Evolutionary conservation across 2,888 invertebrate genomes (phyloP).

Genomic region (Plemyria rubiginata): DNA sequence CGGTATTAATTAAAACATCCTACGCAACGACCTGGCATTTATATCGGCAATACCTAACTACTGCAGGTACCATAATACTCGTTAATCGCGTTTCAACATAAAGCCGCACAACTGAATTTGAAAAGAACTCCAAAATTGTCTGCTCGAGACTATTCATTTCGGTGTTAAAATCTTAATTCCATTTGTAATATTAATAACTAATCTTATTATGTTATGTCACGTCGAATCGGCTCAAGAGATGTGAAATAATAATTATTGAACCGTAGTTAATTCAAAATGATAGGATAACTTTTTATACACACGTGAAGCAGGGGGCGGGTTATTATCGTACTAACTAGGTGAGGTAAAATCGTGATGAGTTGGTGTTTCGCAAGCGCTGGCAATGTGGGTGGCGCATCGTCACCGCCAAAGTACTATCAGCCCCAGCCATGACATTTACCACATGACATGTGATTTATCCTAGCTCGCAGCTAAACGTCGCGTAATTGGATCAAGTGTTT

Average conservation of each 20-base stretch:
- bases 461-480: conserved; percentile 26
- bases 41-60: conserved; percentile 2
- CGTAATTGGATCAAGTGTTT: conserved; percentile 35
- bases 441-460: conserved; percentile 33
- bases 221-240: neutral
- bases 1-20: conserved; percentile 23
- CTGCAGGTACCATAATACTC: neutral
- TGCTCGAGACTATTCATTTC: neutral
- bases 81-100: conserved; percentile 3
- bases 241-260: neutral
- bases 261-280: neutral
- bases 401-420: conserved; percentile 24
- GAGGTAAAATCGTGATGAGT: conserved; percentile 8
- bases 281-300: neutral
- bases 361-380: conserved; percentile 22
- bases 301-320: neutral
- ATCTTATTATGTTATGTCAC: too few relatives aligned
- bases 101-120: neutral
- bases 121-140: neutral
- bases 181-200: neutral
- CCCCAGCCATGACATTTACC: conserved; percentile 26
- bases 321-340: neutral
- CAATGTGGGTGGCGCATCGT: conserved; percentile 26
- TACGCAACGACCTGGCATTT: conserved; percentile 19
- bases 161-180: neutral